phyloP scores from a whole-genome alignment of 1,140 invertebrate species.

The Bombus superbus region DNA sequence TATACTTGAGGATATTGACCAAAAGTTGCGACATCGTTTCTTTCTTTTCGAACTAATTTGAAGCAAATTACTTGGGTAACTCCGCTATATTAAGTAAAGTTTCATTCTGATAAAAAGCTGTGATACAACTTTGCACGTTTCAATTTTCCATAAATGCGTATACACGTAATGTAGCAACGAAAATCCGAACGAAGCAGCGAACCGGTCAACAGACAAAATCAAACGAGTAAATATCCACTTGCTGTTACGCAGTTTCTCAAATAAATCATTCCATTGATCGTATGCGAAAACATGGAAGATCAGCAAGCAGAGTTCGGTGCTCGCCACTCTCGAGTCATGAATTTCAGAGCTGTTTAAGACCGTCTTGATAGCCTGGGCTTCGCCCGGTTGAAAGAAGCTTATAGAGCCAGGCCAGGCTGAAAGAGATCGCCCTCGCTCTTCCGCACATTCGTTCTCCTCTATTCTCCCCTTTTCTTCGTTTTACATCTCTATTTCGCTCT shows the following conservation, averaged over 20 bases:
- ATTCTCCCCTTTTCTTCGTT: slow-evolving; percentile 4
- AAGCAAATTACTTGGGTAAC: neutral
- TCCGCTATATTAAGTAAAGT: too few relatives aligned
- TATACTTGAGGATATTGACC: neutral
- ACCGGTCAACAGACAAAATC: neutral
- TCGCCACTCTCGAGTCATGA: slow-evolving; percentile 22
- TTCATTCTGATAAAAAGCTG: too few relatives aligned
- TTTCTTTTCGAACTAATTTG: neutral
- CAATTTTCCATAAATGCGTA: too few relatives aligned
- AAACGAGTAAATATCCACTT: neutral
- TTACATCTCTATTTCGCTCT: slow-evolving; percentile 30
- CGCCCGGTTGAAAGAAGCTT: slow-evolving; percentile 42
- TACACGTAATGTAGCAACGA: too few relatives aligned
- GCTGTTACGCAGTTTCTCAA: neutral
- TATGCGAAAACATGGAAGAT: slow-evolving; percentile 28
- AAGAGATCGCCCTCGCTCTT: slow-evolving; percentile 13
- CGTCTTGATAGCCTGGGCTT: slow-evolving; percentile 27
- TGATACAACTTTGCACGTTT: too few relatives aligned
- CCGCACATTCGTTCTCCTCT: neutral
- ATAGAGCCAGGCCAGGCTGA: slow-evolving; percentile 17
- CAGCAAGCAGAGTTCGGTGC: neutral
- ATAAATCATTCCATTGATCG: neutral
- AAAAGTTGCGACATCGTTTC: neutral
- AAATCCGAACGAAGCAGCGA: too few relatives aligned
- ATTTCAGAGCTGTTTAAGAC: slow-evolving; percentile 50